These are phyloP conservation scores for Rhinatrema bivittatum DNA, from an alignment of 2,797 vertebrate genomes.

Conservation along the genomic window DNA sequence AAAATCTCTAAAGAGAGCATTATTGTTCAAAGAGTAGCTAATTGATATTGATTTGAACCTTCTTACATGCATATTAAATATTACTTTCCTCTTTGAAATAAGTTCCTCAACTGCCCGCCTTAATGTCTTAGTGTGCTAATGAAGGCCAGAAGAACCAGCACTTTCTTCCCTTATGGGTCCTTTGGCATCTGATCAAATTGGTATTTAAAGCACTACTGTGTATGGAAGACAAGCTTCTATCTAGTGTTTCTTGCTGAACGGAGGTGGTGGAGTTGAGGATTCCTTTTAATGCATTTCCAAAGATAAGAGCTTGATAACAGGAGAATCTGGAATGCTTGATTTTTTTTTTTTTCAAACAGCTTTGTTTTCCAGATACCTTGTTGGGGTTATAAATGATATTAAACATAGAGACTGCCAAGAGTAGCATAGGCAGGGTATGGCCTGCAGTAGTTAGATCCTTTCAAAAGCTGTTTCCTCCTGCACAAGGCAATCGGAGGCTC, in stretches of 20 bases:
- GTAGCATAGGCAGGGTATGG: too few species aligned
- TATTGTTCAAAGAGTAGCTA: conserved; percentile 31
- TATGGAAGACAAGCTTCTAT: too few species aligned
- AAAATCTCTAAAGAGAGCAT: conserved; percentile 33
- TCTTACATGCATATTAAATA: conserved; percentile 12
- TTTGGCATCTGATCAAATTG: background rate
- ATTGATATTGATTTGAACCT: conserved; percentile 41
- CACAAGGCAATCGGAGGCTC: too few species aligned
- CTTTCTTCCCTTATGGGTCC: background rate
- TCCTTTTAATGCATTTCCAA: conserved; percentile 7
- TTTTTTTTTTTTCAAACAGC: too few species aligned
- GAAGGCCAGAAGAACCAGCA: accelerated
- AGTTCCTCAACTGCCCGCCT: background rate
- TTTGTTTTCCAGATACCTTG: too few species aligned
- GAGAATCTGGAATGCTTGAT: too few species aligned
- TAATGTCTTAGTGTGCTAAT: accelerated
- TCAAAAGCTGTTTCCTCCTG: too few species aligned
- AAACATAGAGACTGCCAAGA: too few species aligned
- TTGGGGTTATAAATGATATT: too few species aligned
- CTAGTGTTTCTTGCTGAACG: conserved; percentile 15
- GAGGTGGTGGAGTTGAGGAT: conserved; percentile 20
- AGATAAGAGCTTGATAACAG: conserved; percentile 18
- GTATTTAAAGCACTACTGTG: background rate
- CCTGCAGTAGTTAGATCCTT: too few species aligned
- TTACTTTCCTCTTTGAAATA: conserved; percentile 8